phyloP scores from a whole-genome alignment of 2,888 invertebrate genomes.

The Chrysotoxum bicinctum region DNA sequence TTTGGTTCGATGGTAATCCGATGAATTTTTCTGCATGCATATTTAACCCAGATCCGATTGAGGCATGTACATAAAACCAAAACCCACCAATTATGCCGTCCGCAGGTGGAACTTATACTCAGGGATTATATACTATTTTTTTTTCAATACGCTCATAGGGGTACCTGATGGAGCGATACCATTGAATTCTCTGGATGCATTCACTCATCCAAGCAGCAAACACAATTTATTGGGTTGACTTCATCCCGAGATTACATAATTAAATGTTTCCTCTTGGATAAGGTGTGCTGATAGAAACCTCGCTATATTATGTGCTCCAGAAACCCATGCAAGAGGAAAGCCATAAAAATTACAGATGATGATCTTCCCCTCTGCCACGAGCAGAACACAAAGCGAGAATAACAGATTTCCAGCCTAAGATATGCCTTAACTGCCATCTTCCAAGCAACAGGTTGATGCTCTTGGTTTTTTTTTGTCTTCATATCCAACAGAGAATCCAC shows the following conservation, averaged over 20 bases:
- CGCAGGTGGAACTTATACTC: slow-evolving; percentile 50
- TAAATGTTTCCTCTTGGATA: slow-evolving; percentile 45
- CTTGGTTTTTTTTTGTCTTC: background rate
- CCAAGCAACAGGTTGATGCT: slow-evolving; percentile 52
- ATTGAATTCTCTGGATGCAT: slow-evolving; percentile 3
- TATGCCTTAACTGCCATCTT: background rate
- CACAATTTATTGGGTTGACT: slow-evolving; percentile 64
- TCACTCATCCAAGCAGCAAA: slow-evolving; percentile 28
- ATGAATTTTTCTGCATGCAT: slow-evolving; percentile 35
- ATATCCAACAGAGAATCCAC: slow-evolving; percentile 23
- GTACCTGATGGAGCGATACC: background rate
- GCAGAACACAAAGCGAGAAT: background rate
- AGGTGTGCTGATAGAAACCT: background rate
- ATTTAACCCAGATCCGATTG: slow-evolving; percentile 50
- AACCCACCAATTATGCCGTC: slow-evolving; percentile 56
- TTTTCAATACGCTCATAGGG: background rate
- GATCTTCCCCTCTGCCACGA: slow-evolving; percentile 34
- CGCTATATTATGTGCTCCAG: slow-evolving; percentile 22
- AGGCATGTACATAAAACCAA: slow-evolving; percentile 12
- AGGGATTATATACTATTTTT: background rate
- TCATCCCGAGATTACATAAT: slow-evolving; percentile 63
- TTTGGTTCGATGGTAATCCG: slow-evolving; percentile 18
- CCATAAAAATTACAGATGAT: slow-evolving; percentile 61
- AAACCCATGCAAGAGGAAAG: slow-evolving; percentile 26
- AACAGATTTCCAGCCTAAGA: slow-evolving; percentile 15